These are phyloP conservation scores for Schizothorax lantsangensis DNA, from an alignment of 2,797 vertebrate species.

Conservation along the genomic window DNA sequence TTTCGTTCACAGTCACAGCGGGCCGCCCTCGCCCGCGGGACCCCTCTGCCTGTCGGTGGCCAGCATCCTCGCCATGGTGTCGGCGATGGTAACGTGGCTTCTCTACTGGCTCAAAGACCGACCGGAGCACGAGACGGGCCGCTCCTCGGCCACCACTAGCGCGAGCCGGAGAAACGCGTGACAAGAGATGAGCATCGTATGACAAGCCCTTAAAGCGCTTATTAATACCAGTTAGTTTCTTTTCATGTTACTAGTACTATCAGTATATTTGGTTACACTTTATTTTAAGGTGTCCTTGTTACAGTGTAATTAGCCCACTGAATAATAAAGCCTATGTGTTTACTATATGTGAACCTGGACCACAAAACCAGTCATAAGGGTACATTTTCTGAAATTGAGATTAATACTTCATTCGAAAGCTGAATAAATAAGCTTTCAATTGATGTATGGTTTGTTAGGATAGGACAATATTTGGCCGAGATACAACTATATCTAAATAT, in stretches of 20 bases:
- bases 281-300: not conserved
- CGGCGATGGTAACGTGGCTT: constrained; percentile 92
- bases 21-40: constrained; percentile 87
- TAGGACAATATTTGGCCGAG: not conserved
- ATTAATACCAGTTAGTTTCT: not conserved
- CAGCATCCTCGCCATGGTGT: constrained; percentile 93
- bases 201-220: constrained; percentile 24
- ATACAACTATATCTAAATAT: not conserved
- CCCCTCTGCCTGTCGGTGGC: constrained; percentile 93
- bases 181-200: constrained; percentile 50
- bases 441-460: not conserved
- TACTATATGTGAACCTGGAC: not conserved
- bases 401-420: not conserved
- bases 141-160: constrained; percentile 73
- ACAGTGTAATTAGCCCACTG: not conserved
- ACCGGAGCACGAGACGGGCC: constrained; percentile 82
- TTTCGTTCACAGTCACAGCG: constrained; percentile 91
- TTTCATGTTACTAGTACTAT: not conserved
- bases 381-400: not conserved
- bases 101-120: constrained; percentile 94
- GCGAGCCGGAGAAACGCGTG: constrained; percentile 79
- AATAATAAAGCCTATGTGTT: not conserved
- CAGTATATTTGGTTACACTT: not conserved
- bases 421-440: not conserved
- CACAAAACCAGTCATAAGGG: not conserved